phyloP scores from a whole-genome alignment of 2,888 invertebrate species.

The Gari tellinella region DNA sequence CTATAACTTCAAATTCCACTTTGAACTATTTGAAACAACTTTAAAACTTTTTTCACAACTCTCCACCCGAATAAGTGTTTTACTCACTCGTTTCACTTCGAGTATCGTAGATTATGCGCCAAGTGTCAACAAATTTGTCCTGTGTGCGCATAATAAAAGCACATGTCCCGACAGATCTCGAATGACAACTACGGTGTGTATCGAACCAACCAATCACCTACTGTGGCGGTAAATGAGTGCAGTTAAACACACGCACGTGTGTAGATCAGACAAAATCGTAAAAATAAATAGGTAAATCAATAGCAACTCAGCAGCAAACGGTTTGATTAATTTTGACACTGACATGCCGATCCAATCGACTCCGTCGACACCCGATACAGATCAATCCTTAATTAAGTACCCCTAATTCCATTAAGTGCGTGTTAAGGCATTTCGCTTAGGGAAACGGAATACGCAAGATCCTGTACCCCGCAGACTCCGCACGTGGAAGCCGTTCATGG shows the following conservation, averaged over 20 bases:
- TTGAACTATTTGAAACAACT: no score
- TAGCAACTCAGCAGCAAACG: neutral
- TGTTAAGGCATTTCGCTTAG: constrained; percentile 3
- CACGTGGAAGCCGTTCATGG: constrained; percentile 8
- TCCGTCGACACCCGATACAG: neutral
- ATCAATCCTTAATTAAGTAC: constrained; percentile 2
- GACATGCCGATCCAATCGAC: constrained; percentile 28
- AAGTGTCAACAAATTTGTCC: constrained; percentile 56
- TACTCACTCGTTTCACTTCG: no score
- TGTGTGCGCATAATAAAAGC: constrained; percentile 73
- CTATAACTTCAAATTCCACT: no score
- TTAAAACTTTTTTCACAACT: no score
- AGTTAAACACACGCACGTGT: constrained; percentile 29
- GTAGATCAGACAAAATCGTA: constrained; percentile 1
- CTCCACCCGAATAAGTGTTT: no score
- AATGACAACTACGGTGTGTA: constrained; percentile 13
- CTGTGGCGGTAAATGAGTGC: neutral
- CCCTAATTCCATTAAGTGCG: constrained; percentile 27
- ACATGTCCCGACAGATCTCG: constrained; percentile 64
- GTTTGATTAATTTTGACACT: constrained; percentile 40
- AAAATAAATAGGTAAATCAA: no score
- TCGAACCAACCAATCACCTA: neutral
- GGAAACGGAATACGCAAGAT: neutral
- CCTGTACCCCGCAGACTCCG: neutral
- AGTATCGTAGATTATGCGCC: constrained; percentile 47